These are phyloP conservation scores for Micropterix aruncella DNA, from an alignment of 2,888 invertebrate genomes.

Conservation along the genomic window DNA sequence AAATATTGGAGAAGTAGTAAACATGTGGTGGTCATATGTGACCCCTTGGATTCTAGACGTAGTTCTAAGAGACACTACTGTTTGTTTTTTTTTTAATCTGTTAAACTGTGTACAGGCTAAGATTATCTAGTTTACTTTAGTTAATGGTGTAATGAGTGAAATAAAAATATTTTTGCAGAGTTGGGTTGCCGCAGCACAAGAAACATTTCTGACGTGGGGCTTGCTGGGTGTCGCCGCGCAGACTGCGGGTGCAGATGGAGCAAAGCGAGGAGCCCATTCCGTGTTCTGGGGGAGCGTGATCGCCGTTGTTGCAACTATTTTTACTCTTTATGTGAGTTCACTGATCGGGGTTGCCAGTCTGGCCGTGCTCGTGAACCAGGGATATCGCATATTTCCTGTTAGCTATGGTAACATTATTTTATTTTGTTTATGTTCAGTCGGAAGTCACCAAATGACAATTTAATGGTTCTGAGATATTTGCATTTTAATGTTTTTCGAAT, in stretches of 20 bases:
- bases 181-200: constrained; percentile 82
- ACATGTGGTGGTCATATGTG: too few species aligned
- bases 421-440: too few species aligned
- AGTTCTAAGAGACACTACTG: too few species aligned
- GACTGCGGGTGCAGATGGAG: neutral
- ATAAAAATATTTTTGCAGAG: constrained; percentile 37
- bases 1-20: too few species aligned
- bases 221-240: constrained; percentile 49
- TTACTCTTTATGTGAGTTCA: neutral
- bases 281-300: neutral
- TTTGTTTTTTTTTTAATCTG: too few species aligned
- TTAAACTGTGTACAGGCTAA: too few species aligned
- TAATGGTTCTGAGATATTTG: too few species aligned
- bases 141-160: constrained; percentile 4
- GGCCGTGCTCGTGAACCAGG: constrained; percentile 23
- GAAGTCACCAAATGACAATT: too few species aligned
- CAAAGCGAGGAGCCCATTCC: neutral
- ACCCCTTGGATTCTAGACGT: too few species aligned
- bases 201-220: constrained; percentile 82
- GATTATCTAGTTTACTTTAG: too few species aligned
- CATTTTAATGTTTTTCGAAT: too few species aligned
- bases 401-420: constrained; percentile 1
- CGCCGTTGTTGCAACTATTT: neutral
- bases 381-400: constrained; percentile 15
- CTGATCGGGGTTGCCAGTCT: constrained; percentile 20